These are phyloP conservation scores for Noctua comes DNA, from an alignment of 2,888 invertebrate species.

Conservation along the genomic window DNA sequence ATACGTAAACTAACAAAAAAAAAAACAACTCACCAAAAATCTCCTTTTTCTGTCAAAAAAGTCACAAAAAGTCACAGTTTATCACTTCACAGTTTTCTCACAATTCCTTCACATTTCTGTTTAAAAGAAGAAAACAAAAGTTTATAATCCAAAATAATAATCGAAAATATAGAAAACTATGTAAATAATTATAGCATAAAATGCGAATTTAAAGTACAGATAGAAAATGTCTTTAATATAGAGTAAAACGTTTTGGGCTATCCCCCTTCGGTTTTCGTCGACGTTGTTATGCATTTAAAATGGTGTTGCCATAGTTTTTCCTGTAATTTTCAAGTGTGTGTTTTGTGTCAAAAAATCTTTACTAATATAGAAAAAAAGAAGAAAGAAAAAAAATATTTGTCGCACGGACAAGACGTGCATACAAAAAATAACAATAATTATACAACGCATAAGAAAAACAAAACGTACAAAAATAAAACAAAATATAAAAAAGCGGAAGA, in stretches of 20 bases:
- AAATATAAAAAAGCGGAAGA: too few relatives aligned
- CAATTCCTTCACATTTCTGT: slow-evolving; percentile 80
- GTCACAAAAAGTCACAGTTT: slow-evolving; percentile 55
- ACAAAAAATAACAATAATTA: too few relatives aligned
- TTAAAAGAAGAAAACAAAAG: slow-evolving; percentile 37
- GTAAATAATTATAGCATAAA: slow-evolving; percentile 84
- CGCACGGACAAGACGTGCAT: too few relatives aligned
- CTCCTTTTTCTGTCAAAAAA: slow-evolving; percentile 32
- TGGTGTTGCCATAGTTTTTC: slow-evolving; percentile 28
- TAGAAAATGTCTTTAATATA: slow-evolving; percentile 82
- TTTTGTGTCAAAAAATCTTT: neutral
- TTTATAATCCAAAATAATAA: slow-evolving; percentile 80
- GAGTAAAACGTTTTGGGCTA: slow-evolving; percentile 69
- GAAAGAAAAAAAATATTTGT: too few relatives aligned
- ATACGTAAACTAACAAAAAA: too few relatives aligned
- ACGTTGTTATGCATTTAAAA: slow-evolving; percentile 67
- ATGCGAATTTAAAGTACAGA: slow-evolving; percentile 83
- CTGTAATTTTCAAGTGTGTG: slow-evolving; percentile 50
- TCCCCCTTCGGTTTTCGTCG: slow-evolving; percentile 64
- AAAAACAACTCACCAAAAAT: slow-evolving; percentile 55
- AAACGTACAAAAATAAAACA: too few relatives aligned
- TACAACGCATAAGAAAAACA: too few relatives aligned
- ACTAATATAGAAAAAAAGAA: too few relatives aligned
- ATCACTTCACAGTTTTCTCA: slow-evolving; percentile 63
- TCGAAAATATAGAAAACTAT: slow-evolving; percentile 85